Base-by-base conservation (phyloP, 2,888 invertebrate species). In the Noctua fimbriata region DNA sequence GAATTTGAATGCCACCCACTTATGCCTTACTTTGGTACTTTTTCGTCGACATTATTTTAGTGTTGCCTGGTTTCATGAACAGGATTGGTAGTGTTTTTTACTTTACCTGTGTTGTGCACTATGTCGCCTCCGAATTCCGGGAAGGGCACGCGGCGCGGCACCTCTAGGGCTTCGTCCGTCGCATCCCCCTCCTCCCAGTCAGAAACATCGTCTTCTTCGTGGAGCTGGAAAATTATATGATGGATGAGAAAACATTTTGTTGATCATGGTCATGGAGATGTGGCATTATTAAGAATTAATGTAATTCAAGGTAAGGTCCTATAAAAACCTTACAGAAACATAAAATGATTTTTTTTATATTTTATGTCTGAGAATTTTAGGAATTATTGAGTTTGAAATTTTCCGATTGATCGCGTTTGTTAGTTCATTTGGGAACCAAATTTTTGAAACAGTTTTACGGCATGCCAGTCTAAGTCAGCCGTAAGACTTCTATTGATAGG, bases 81-180 rank as follows among this genome's bases (percentile, higher is more conserved):
- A 24, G 58, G n/a, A 63, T n/a, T 0, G 21, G 28, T 21, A 32
- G 7, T n/a, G 32, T 32, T 10, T 21, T 49, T 58, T 24, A 49
- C 2, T 65, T 85, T 92, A 97, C 97, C 96, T 85, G 89, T 92
- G 60, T 94, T 91, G 91, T 98, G 97, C 73, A 98, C 95, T 83
- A 98, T 97, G 91, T 98, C 98, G 84, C 97, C 97, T 70, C 98
- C 98, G 76, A 97, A 97, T 92, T 98, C 98, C 0, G 98, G 98
- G 94, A 98, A 98, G 49, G 98, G 97, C 67, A 97, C 97, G 47
- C 97, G 96, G 36, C 94, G 91, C 24, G 95, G 95, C 84, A 95
- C 81, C 84, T 95, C 96, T 80, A 94, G 82, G 63, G 94, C 94
- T 82, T 95, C 96, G 63, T 95, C 96, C 6, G 93, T 94, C 28